Conservation (phyloP, 2,113 vertebrate species). For the Labrus mixtus region DNA sequence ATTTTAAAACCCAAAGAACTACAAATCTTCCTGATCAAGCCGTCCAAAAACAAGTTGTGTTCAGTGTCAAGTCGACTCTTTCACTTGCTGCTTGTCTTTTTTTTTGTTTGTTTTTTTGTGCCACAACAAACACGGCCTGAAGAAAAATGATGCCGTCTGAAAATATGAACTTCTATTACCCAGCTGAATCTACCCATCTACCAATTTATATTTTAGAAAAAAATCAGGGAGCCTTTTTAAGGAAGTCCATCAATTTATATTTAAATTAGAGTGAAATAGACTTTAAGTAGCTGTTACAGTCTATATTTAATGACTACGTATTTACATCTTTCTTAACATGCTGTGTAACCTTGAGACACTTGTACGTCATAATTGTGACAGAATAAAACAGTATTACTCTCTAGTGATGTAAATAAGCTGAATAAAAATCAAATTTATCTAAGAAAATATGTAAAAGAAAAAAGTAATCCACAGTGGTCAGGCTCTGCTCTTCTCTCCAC, state of each 20-base stretch:
- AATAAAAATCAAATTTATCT: neutral
- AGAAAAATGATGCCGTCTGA: neutral
- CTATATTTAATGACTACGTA: too few species aligned
- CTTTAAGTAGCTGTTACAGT: neutral
- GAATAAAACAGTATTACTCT: too few species aligned
- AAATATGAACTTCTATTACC: too few species aligned
- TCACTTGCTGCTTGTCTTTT: conserved; percentile 92
- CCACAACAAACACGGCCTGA: too few species aligned
- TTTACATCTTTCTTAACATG: neutral
- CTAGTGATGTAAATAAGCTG: too few species aligned
- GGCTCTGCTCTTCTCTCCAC: conserved; percentile 25
- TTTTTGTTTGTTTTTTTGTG: too few species aligned
- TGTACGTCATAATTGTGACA: neutral
- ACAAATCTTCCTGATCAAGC: conserved; percentile 45
- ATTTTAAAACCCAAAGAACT: conserved; percentile 43
- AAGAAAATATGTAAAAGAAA: neutral
- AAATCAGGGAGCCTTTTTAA: too few species aligned
- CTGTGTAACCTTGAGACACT: neutral
- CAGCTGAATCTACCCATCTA: too few species aligned
- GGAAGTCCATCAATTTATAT: neutral
- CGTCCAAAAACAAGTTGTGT: conserved; percentile 73
- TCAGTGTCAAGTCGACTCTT: conserved; percentile 83
- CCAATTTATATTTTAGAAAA: too few species aligned
- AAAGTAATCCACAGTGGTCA: conserved; percentile 1
- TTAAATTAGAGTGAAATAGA: neutral